These are phyloP conservation scores for Diadophis punctatus DNA, from an alignment of 2,113 vertebrate species.

Conservation along the genomic window DNA sequence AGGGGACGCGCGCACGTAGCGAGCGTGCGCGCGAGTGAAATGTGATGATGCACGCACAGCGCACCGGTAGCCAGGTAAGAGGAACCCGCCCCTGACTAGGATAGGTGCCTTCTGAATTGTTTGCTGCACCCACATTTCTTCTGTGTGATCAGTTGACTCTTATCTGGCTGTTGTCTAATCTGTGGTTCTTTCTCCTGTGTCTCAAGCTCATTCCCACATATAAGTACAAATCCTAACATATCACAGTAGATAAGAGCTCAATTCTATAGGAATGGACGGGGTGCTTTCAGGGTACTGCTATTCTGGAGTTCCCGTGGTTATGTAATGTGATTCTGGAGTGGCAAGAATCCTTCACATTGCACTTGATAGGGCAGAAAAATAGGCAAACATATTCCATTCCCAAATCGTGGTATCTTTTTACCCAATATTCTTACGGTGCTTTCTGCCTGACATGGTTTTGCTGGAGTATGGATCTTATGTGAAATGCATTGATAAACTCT, in stretches of 20 bases:
- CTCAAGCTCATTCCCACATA: background rate
- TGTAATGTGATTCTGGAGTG: background rate
- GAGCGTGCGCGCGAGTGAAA: no score
- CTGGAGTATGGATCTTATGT: background rate
- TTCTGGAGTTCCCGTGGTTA: background rate
- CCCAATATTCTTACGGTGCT: background rate
- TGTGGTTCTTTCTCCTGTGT: background rate
- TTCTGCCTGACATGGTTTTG: background rate
- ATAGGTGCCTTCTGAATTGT: background rate
- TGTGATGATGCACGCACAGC: no score
- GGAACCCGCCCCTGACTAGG: no score
- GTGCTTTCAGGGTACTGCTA: background rate
- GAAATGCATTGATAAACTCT: background rate
- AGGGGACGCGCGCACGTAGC: no score
- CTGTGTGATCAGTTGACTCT: background rate
- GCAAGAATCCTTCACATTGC: background rate
- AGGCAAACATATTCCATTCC: no score
- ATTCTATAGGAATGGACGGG: background rate
- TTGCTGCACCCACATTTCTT: background rate
- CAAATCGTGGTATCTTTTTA: background rate
- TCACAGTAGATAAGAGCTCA: background rate
- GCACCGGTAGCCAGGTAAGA: no score
- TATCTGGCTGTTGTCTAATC: background rate
- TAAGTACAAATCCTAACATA: background rate
- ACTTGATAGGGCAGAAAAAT: background rate